Percentiles rank a stretch among this genome's conserved stretches.
phyloP scores from a whole-genome alignment of 2,797 vertebrate species.

The Malacoraja senta region DNA sequence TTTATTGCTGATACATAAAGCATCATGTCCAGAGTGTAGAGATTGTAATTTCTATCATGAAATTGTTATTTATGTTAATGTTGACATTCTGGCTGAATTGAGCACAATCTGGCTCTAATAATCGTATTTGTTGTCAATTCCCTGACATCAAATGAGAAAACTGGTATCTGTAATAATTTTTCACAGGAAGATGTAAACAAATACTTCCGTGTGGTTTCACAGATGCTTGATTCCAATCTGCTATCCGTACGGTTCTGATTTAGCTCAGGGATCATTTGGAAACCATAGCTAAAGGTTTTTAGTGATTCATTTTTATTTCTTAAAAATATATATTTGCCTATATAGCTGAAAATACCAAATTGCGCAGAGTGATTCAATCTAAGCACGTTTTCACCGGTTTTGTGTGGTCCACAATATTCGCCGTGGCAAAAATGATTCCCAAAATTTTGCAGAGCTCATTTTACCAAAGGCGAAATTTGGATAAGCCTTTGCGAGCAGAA shows the following conservation, averaged over 20 bases:
- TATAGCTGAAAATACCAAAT: background rate
- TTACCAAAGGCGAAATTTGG: background rate
- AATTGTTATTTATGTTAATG: background rate
- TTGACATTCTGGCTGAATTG: background rate
- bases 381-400: background rate
- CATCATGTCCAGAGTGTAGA: background rate
- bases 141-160: background rate
- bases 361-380: background rate
- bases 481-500: background rate
- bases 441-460: background rate
- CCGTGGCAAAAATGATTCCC: background rate
- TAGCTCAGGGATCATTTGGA: background rate
- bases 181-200: background rate
- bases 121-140: too few species aligned
- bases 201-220: background rate
- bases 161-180: background rate
- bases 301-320: background rate
- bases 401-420: background rate
- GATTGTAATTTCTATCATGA: background rate
- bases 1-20: background rate
- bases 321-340: background rate
- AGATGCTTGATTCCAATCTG: background rate
- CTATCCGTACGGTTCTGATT: background rate
- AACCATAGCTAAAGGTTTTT: too few species aligned
- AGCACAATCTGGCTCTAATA: background rate